Evolutionary conservation across 1,140 invertebrate genomes (phyloP).

Genomic region (Periplaneta americana): DNA sequence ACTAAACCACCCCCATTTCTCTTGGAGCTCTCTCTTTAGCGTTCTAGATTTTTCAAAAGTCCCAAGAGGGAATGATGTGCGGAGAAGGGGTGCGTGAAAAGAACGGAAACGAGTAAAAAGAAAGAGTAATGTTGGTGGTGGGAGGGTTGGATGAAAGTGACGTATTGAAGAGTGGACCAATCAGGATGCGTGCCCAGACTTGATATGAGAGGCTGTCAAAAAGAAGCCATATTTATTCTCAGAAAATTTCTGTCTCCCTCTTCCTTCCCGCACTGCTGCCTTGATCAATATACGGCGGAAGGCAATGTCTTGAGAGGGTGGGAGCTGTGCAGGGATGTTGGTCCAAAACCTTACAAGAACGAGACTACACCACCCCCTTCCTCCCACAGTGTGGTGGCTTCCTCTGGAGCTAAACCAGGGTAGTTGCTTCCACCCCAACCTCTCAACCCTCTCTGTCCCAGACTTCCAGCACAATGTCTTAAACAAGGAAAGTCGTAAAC

Average conservation of each 20-base stretch:
- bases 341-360: not conserved
- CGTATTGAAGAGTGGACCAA: slow-evolving; percentile 11
- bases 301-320: not conserved
- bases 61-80: not conserved
- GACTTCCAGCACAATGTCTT: not conserved
- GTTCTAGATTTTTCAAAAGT: slow-evolving; percentile 14
- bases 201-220: slow-evolving; percentile 1
- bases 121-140: not conserved
- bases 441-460: too few species aligned
- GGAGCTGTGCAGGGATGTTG: not conserved
- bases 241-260: not conserved
- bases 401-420: not conserved
- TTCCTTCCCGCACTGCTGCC: not conserved
- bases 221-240: slow-evolving; percentile 17
- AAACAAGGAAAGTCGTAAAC: not conserved
- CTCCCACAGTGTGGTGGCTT: not conserved
- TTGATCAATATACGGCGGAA: not conserved
- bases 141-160: not conserved
- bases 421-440: too few species aligned
- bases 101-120: not conserved
- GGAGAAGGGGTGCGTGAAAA: not conserved
- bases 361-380: not conserved
- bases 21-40: not conserved
- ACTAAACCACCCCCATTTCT: not conserved
- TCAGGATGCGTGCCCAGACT: slow-evolving; percentile 13